Evolutionary conservation across 2,113 vertebrate species (phyloP), one percentile per base, ranked within the genome.

Genomic region (Oncorhynchus masou): DNA sequence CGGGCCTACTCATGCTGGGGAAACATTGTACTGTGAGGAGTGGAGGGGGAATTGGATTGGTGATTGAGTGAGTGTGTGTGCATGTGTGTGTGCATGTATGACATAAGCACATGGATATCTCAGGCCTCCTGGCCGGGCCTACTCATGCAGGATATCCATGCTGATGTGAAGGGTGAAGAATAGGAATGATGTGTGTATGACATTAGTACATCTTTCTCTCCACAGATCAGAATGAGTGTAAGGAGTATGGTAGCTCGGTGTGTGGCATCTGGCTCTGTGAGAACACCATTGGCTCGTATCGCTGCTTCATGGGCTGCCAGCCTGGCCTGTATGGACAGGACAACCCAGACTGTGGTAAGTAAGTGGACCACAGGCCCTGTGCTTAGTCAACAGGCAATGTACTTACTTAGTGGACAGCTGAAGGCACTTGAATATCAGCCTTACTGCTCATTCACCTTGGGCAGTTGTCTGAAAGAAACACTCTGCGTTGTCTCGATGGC

Each of bases 241-340:
- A 90, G 68, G 90, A 92, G 48, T 92, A 89, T 83, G 92, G 91
- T 15, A 90, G 88, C 81, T 77, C 83, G 1, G 81, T 90, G 67
- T 94, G 93, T 80, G 91, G 92, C 59, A 84, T 85, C 77, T 93
- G 90, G 91, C 88, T 70, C 83, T 94, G 93, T n/a, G 87, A 94
- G 81, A 94, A 94, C 86, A 93, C 91, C 74, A 79, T 94, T n/a
- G 92, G 93, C 54, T 94, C 93, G 3, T 93, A 92, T 74, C 87
- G 88, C 48, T 93, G 93, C 78, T 90, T 92, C 78, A 87, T 84
- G 86, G 87, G 81, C 73, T 92, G 92, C 80, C 90, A 91, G 76
- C 85, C 89, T 2, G 89, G 91, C 68, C 75, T 88, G 15, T 69
- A 84, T 24, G 87, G 81, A 69, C 86, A 81, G 3, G 85, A 86